phyloP scores from a whole-genome alignment of 2,113 vertebrate species.

The Boulengerochromis microlepis region DNA sequence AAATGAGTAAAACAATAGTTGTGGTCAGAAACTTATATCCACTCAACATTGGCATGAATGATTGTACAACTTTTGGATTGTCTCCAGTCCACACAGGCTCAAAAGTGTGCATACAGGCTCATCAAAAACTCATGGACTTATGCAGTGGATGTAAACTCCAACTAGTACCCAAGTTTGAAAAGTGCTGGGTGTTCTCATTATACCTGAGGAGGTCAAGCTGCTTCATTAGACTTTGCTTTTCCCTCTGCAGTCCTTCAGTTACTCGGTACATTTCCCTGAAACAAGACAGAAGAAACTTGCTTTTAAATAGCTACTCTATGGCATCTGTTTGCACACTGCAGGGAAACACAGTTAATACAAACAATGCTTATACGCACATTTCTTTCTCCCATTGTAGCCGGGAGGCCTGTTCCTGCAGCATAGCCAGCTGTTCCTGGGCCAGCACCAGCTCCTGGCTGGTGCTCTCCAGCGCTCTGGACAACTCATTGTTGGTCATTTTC shows the following conservation, averaged over 20 bases:
- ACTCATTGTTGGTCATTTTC: slow-evolving; percentile 82
- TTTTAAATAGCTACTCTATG: neutral
- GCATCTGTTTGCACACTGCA: neutral
- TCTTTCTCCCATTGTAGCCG: slow-evolving; percentile 84
- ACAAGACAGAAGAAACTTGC: neutral
- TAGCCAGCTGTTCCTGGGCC: slow-evolving; percentile 80
- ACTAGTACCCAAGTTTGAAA: neutral
- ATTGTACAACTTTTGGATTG: neutral
- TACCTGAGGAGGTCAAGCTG: slow-evolving; percentile 91
- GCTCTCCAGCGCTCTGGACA: slow-evolving; percentile 76
- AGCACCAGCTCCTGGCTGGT: slow-evolving; percentile 74
- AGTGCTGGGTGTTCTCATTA: neutral
- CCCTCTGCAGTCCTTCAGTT: slow-evolving; percentile 84
- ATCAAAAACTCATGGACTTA: neutral
- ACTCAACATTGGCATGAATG: neutral
- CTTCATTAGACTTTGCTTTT: slow-evolving; percentile 87
- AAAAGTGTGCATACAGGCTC: neutral
- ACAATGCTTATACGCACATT: slow-evolving; percentile 69
- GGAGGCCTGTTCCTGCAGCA: slow-evolving; percentile 79
- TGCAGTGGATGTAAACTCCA: neutral
- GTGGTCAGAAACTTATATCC: neutral
- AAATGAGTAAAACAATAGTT: neutral
- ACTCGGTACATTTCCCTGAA: slow-evolving; percentile 85
- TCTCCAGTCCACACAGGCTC: neutral
- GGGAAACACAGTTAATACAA: neutral